Evolutionary conservation across 2,888 invertebrate genomes (phyloP), one percentile per base, ranked within the genome.

Genomic region (Caenorhabditis wallacei): DNA sequence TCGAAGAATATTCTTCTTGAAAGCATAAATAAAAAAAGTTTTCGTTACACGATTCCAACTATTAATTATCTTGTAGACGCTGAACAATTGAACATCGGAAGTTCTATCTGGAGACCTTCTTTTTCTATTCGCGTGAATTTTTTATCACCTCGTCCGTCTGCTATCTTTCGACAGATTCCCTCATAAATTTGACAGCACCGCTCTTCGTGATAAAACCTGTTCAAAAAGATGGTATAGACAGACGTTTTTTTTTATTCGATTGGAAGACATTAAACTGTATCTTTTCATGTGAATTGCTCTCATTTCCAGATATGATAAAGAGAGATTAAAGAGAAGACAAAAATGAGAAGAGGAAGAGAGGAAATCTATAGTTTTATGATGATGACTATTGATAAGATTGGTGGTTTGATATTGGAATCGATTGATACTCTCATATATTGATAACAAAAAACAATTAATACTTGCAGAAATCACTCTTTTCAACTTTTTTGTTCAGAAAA

Each of bases 101-200:
- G 46, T 69, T 35, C 5, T 30, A 2, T 26, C 46, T 43, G 54
- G 20, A 69, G 54, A 68, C 68, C 68, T 37, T 37, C 68, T 20
- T 13, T 22, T 30, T 4, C 68, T 20, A n/a, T 22, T 30, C 10
- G 20, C 43, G 48, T 43, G 46, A 59, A 63, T 46, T 74, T 78
- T 68, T 69, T 63, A 69, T 78, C 69, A 78, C 54, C 69, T 54
- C 43, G 43, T 18, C 48, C 59, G 11, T 40, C 30, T 26, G 40
- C 59, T 76, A 69, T 76, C 76, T 76, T 76, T 78, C 37, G 24
- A 35, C 61, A 51, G 53, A 51, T 78, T 63, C 78, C 69, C 78
- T 78, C 78, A 78, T 78, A 78, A 78, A 78, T 76, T 68, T 76
- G 68, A 76, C 68, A 48, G 51, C 76, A 66, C 66, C 53, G 20